Percentiles rank a stretch among this genome's conserved stretches.
These are phyloP conservation scores for Batillaria attramentaria DNA, from an alignment of 1,140 invertebrate genomes.

Conservation along the genomic window DNA sequence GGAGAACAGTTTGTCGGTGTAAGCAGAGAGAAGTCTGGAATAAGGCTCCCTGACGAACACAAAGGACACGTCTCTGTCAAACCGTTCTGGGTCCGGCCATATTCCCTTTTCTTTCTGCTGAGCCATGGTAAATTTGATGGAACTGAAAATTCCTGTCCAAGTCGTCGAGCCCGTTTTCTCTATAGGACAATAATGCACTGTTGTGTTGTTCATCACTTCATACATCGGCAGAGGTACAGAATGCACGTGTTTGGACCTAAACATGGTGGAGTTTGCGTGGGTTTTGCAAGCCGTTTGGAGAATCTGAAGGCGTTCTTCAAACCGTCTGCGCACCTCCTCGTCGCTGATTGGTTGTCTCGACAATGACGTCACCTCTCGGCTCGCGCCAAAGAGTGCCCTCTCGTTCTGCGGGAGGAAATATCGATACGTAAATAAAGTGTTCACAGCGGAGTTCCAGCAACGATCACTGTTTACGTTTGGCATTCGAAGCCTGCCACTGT, in stretches of 20 bases:
- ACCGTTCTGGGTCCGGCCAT: background rate
- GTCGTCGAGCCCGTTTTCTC: constrained; percentile 26
- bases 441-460: too few species aligned
- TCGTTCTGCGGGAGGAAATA: too few species aligned
- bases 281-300: background rate
- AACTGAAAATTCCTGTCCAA: background rate
- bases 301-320: too few species aligned
- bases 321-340: too few species aligned
- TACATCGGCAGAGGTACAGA: background rate
- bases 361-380: too few species aligned
- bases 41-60: constrained; percentile 65
- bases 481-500: too few species aligned
- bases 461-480: too few species aligned
- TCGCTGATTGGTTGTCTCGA: too few species aligned
- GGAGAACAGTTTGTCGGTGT: constrained; percentile 63
- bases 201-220: constrained; percentile 6
- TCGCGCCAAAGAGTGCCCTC: too few species aligned
- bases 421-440: too few species aligned
- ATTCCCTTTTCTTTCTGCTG: background rate
- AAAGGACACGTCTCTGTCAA: constrained; percentile 19
- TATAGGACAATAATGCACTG: constrained; percentile 14
- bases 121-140: background rate
- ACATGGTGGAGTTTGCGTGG: constrained; percentile 4
- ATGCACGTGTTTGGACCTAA: background rate
- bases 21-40: constrained; percentile 59